phyloP scores from a whole-genome alignment of 2,797 vertebrate genomes.

The Odontamblyopus lacepedii region DNA sequence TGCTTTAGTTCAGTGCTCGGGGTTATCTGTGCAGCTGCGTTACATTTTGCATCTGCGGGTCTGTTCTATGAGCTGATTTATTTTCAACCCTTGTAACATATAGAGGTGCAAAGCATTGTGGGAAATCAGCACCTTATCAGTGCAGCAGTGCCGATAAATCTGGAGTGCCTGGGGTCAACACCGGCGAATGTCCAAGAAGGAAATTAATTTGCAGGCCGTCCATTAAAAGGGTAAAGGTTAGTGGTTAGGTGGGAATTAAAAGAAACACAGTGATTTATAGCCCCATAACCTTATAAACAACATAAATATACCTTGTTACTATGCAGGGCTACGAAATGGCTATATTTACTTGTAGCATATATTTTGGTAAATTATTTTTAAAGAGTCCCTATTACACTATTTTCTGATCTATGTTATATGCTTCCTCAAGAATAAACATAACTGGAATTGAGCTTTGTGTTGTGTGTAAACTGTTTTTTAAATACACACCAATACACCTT shows the following conservation, averaged over 20 bases:
- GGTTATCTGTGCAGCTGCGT: constrained; percentile 13
- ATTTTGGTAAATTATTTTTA: background rate
- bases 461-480: too few species aligned
- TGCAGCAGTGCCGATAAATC: constrained; percentile 25
- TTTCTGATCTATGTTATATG: too few species aligned
- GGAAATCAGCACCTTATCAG: constrained; percentile 11
- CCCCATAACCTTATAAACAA: constrained; percentile 29
- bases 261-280: constrained; percentile 30
- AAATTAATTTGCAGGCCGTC: constrained; percentile 44
- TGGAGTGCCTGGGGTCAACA: constrained; percentile 29
- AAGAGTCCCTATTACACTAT: too few species aligned
- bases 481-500: too few species aligned
- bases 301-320: constrained; percentile 39
- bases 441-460: too few species aligned
- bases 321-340: constrained; percentile 28
- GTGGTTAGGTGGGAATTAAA: constrained; percentile 36
- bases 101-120: background rate
- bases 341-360: background rate
- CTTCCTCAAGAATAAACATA: too few species aligned
- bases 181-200: constrained; percentile 15
- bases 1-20: constrained; percentile 11
- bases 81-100: constrained; percentile 9
- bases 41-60: constrained; percentile 20
- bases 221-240: constrained; percentile 49
- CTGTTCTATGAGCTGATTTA: constrained; percentile 17